Conservation (phyloP, 1,140 invertebrate genomes). For the Frieseomelitta varia region DNA sequence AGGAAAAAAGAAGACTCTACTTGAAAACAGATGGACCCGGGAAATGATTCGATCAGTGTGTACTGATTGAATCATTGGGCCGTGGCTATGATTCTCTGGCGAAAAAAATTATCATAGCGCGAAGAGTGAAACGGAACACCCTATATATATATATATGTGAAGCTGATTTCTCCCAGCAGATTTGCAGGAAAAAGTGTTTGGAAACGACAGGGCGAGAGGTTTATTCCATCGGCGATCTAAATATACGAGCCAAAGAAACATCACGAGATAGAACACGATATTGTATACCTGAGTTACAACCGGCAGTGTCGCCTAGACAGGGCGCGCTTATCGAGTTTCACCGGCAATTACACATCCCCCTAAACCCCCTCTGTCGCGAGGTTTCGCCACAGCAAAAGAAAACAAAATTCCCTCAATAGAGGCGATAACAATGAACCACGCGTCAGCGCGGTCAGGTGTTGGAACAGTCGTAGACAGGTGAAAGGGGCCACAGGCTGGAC, state of each 20-base stretch:
- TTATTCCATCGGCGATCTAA: not conserved
- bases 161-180: not conserved
- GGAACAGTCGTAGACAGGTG: slow-evolving; percentile 16
- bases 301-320: not conserved
- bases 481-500: slow-evolving; percentile 27
- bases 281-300: slow-evolving; percentile 14
- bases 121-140: no score
- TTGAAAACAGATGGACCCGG: no score
- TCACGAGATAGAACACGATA: not conserved
- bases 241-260: not conserved
- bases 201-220: not conserved
- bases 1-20: no score
- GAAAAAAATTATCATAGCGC: no score
- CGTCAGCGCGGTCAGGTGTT: not conserved
- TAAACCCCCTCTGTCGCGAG: not conserved
- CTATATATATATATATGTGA: no score
- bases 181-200: no score
- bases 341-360: not conserved
- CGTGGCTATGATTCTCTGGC: no score
- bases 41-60: no score
- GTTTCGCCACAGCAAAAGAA: not conserved
- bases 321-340: not conserved
- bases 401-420: slow-evolving; percentile 8
- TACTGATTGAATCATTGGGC: no score
- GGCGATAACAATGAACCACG: slow-evolving; percentile 23